These are phyloP conservation scores for Chironomus riparius DNA, from an alignment of 2,888 invertebrate species.

Conservation along the genomic window DNA sequence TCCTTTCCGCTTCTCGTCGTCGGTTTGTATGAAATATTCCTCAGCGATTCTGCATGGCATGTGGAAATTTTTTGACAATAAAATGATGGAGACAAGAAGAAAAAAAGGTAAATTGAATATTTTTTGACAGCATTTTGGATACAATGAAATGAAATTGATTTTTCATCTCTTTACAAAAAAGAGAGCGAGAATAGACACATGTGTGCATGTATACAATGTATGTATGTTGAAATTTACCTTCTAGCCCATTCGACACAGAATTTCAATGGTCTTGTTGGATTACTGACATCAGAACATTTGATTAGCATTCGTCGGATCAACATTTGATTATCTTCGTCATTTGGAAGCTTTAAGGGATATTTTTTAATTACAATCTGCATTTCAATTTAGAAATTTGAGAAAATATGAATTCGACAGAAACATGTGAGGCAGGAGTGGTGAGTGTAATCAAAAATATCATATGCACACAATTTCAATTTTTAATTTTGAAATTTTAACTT, in stretches of 20 bases:
- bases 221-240: constrained; percentile 40
- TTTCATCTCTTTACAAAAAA: not conserved
- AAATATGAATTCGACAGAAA: not conserved
- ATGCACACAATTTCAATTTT: too few species aligned
- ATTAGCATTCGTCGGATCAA: constrained; percentile 93
- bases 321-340: constrained; percentile 64
- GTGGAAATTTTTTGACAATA: not conserved
- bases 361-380: too few species aligned
- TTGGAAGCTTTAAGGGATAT: constrained; percentile 33
- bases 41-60: constrained; percentile 69
- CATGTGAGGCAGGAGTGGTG: too few species aligned
- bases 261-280: constrained; percentile 81
- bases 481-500: too few species aligned
- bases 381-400: not conserved
- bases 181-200: not conserved
- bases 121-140: not conserved
- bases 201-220: not conserved
- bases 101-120: not conserved
- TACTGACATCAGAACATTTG: constrained; percentile 96
- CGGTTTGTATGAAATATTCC: constrained; percentile 96
- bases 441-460: too few species aligned
- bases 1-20: constrained; percentile 82
- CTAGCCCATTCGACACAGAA: constrained; percentile 88
- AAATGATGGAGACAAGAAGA: not conserved
- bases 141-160: not conserved